Evolutionary conservation across 2,888 invertebrate species (phyloP).

Genomic region (Stenichneumon culpator): DNA sequence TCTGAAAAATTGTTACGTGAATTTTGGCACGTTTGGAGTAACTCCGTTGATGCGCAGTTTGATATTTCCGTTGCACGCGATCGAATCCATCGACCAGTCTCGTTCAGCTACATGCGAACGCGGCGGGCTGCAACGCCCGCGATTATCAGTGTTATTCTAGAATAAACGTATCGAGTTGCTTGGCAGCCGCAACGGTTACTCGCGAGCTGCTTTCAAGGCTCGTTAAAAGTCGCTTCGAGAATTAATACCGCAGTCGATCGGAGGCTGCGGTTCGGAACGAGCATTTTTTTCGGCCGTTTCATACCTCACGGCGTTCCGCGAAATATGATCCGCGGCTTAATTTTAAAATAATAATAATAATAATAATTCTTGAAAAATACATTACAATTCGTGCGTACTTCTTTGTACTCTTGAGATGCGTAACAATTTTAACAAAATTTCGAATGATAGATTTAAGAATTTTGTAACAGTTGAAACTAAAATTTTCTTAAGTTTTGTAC

Average conservation of each 20-base stretch:
- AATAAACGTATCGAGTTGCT: conserved; percentile 62
- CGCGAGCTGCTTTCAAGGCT: conserved; percentile 36
- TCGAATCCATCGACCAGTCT: conserved; percentile 17
- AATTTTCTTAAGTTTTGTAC: background rate
- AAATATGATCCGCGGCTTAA: background rate
- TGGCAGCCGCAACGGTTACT: conserved; percentile 26
- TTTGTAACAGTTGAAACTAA: background rate
- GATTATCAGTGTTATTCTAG: conserved; percentile 67
- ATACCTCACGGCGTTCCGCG: conserved; percentile 2
- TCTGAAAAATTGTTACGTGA: background rate
- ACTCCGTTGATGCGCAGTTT: conserved; percentile 1
- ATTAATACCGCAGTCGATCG: conserved; percentile 22
- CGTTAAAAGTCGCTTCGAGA: conserved; percentile 8
- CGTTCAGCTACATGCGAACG: background rate
- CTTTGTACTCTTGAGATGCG: background rate
- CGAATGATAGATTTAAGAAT: background rate
- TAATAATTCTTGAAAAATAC: too few species aligned
- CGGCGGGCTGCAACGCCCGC: conserved; percentile 15
- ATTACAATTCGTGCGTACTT: background rate
- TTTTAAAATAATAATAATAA: too few species aligned
- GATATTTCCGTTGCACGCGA: conserved; percentile 8
- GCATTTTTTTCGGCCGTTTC: background rate
- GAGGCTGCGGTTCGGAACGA: conserved; percentile 20
- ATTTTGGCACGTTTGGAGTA: background rate
- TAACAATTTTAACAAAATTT: background rate